phyloP scores from a whole-genome alignment of 2,888 invertebrate species.

The Labia minor region DNA sequence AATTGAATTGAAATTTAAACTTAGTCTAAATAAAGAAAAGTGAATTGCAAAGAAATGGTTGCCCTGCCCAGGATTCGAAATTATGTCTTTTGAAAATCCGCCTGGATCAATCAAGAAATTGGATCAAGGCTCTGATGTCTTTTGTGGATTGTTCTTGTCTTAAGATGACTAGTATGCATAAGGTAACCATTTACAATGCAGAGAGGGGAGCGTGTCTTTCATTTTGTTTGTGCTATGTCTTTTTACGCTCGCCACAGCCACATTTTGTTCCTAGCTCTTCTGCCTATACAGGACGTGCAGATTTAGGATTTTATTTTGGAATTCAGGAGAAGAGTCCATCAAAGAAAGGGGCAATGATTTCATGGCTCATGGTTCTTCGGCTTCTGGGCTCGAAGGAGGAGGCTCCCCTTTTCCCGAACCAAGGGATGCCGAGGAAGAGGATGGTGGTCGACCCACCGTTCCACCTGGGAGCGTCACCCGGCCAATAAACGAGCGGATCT shows the following conservation, averaged over 20 bases:
- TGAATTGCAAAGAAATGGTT: neutral
- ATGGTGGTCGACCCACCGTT: slow-evolving; percentile 25
- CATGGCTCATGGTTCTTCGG: neutral
- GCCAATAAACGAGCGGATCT: slow-evolving; percentile 82
- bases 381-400: neutral
- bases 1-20: too few species aligned
- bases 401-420: neutral
- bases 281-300: neutral
- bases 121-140: neutral
- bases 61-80: neutral
- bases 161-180: slow-evolving; percentile 2
- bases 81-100: neutral
- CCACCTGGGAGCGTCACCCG: slow-evolving; percentile 56
- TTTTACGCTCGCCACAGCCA: slow-evolving; percentile 13
- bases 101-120: neutral
- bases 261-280: neutral
- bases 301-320: neutral
- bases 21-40: neutral
- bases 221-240: neutral
- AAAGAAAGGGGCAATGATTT: neutral
- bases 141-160: neutral
- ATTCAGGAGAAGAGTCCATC: neutral
- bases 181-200: neutral
- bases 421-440: neutral
- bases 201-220: neutral